Percentiles rank a stretch among this genome's conserved stretches.
phyloP scores from a whole-genome alignment of 2,797 vertebrate genomes.

The Spatula versicolor region DNA sequence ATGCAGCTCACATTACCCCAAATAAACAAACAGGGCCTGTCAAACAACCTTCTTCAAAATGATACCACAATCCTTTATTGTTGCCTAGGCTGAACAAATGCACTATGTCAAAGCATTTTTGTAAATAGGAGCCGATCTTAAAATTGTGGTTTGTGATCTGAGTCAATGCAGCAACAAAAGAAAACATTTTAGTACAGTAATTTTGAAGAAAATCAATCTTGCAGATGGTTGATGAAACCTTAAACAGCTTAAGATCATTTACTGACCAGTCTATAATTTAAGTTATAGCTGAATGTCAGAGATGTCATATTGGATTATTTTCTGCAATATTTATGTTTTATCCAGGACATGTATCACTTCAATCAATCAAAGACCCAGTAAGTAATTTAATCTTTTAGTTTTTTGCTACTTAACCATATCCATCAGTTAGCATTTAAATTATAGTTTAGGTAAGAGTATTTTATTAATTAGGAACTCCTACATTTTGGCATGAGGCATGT shows the following conservation, averaged over 20 bases:
- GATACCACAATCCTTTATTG: conserved; percentile 83
- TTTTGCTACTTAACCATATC: conserved; percentile 57
- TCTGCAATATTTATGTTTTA: conserved; percentile 73
- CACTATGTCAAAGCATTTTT: conserved; percentile 84
- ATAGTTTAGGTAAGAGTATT: conserved; percentile 48
- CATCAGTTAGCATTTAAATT: conserved; percentile 53
- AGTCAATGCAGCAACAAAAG: conserved; percentile 81
- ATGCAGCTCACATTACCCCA: conserved; percentile 83
- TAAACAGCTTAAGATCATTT: conserved; percentile 82
- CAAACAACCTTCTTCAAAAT: conserved; percentile 84
- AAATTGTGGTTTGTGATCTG: conserved; percentile 84
- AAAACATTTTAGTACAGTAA: conserved; percentile 84
- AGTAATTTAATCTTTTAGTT: conserved; percentile 62
- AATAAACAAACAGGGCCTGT: conserved; percentile 86
- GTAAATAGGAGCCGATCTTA: conserved; percentile 83
- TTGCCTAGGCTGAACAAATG: conserved; percentile 82
- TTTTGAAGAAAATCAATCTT: conserved; percentile 82
- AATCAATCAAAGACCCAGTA: conserved; percentile 50
- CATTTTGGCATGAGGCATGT: background rate
- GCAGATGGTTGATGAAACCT: conserved; percentile 79
- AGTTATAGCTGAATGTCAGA: conserved; percentile 75
- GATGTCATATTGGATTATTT: conserved; percentile 76
- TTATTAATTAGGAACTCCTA: conserved; percentile 33
- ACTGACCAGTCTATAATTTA: conserved; percentile 79
- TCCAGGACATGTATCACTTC: conserved; percentile 63